phyloP scores from a whole-genome alignment of 2,113 vertebrate species.

The Erpornis zantholeuca region DNA sequence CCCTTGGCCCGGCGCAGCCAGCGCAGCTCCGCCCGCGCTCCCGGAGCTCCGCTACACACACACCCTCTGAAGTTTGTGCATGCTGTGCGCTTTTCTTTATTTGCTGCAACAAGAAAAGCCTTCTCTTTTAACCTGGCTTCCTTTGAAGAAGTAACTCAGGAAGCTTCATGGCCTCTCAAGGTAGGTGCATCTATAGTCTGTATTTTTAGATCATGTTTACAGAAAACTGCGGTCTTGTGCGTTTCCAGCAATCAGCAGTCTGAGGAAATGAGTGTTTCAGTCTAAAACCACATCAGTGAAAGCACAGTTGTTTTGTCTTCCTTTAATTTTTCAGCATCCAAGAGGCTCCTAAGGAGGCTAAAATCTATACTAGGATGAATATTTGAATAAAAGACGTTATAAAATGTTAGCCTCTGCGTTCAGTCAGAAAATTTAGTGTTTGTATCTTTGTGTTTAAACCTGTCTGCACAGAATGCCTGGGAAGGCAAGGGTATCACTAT shows the following conservation, averaged over 20 bases:
- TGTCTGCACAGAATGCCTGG: neutral
- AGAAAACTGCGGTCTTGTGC: neutral
- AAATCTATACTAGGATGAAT: conserved; percentile 26
- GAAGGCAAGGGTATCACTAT: neutral
- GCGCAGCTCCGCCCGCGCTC: conserved; percentile 6
- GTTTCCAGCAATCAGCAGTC: conserved; percentile 14
- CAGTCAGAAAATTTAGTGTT: neutral
- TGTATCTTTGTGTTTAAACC: neutral
- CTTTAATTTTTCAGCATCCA: conserved; percentile 25
- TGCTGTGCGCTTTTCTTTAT: conserved; percentile 55
- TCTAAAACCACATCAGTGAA: conserved; percentile 20
- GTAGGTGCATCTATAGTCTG: conserved; percentile 69
- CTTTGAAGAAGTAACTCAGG: conserved; percentile 75
- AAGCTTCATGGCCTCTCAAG: conserved; percentile 78
- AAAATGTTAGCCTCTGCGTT: neutral
- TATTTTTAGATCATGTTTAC: conserved; percentile 44
- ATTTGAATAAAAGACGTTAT: neutral
- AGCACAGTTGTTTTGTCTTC: neutral
- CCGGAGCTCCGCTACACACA: conserved; percentile 44
- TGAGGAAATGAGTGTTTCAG: conserved; percentile 38
- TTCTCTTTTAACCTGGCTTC: conserved; percentile 71
- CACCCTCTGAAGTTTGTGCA: conserved; percentile 63
- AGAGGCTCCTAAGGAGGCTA: conserved; percentile 7
- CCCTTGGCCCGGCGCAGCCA: conserved; percentile 51
- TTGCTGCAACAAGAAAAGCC: conserved; percentile 63